Conservation (phyloP, 2,113 vertebrate species). For the Tor tambroides region DNA sequence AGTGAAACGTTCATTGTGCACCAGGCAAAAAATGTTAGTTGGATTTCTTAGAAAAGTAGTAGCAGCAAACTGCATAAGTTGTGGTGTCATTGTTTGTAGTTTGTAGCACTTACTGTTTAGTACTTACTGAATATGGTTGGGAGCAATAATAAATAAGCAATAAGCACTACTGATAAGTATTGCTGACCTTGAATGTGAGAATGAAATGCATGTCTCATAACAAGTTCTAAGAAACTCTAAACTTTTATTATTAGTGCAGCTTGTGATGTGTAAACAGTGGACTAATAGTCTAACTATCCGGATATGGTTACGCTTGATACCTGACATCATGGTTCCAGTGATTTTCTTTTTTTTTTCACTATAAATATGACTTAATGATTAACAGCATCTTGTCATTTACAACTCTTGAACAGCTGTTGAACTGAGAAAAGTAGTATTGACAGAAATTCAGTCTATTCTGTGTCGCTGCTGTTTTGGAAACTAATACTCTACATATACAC, state of each 20-base stretch:
- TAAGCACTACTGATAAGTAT: neutral
- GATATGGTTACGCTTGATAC: neutral
- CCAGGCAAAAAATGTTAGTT: neutral
- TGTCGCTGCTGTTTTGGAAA: neutral
- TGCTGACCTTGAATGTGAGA: neutral
- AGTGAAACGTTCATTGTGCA: neutral
- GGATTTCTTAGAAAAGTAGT: neutral
- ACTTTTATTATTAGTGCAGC: neutral
- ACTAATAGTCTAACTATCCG: neutral
- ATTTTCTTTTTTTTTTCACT: neutral
- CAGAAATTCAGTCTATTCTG: neutral
- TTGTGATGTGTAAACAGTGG: constrained; percentile 9
- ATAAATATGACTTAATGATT: neutral
- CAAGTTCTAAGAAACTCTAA: neutral
- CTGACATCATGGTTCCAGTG: neutral
- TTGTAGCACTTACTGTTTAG: neutral
- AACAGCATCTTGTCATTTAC: neutral
- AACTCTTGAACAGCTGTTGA: neutral
- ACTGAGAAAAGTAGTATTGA: no score
- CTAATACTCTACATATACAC: neutral
- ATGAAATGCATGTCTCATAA: neutral
- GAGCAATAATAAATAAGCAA: neutral
- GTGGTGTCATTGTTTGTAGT: neutral
- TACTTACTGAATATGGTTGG: neutral
- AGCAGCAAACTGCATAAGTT: neutral